Conservation (phyloP, 2,888 invertebrate genomes). For the Hyposoter dolosus region DNA sequence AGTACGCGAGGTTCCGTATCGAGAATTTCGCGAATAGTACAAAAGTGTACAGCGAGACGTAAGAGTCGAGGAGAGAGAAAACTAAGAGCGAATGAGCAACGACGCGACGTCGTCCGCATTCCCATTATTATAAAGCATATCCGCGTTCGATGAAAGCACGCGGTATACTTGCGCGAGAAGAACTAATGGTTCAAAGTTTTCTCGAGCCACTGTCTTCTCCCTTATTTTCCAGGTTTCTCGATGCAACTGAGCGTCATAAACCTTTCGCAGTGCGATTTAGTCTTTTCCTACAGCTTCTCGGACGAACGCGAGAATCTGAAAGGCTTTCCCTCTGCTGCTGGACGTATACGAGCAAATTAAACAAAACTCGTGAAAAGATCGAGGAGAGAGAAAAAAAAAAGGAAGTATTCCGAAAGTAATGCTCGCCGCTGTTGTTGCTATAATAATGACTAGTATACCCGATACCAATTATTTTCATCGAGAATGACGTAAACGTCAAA, state of each 20-base stretch:
- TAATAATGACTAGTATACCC: constrained; percentile 66
- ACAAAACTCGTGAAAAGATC: constrained; percentile 31
- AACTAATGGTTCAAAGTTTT: constrained; percentile 63
- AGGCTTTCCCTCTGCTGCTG: constrained; percentile 18
- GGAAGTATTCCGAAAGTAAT: constrained; percentile 62
- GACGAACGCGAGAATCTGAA: constrained; percentile 33
- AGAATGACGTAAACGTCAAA: constrained; percentile 68
- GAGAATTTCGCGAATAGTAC: constrained; percentile 59
- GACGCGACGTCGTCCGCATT: constrained; percentile 69
- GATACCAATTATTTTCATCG: constrained; percentile 69
- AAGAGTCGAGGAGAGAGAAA: constrained; percentile 47
- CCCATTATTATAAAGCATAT: constrained; percentile 69
- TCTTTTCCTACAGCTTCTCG: constrained; percentile 36
- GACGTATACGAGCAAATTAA: constrained; percentile 26
- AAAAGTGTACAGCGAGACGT: constrained; percentile 11
- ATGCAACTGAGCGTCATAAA: constrained; percentile 57
- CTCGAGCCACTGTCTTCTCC: constrained; percentile 31
- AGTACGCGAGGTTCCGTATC: constrained; percentile 57
- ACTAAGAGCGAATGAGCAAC: constrained; percentile 62
- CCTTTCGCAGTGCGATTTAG: constrained; percentile 57
- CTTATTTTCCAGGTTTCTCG: constrained; percentile 30
- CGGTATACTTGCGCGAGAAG: constrained; percentile 69
- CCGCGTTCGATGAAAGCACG: constrained; percentile 68
- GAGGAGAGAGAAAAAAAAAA: constrained; percentile 48
- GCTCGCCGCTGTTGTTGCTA: constrained; percentile 53